A percentile compares a stretch with the other conserved stretches of the same genome.
Conservation (phyloP, 37 sponge, comb jelly and placozoan species). For the Diacarnus erythraeanus region DNA sequence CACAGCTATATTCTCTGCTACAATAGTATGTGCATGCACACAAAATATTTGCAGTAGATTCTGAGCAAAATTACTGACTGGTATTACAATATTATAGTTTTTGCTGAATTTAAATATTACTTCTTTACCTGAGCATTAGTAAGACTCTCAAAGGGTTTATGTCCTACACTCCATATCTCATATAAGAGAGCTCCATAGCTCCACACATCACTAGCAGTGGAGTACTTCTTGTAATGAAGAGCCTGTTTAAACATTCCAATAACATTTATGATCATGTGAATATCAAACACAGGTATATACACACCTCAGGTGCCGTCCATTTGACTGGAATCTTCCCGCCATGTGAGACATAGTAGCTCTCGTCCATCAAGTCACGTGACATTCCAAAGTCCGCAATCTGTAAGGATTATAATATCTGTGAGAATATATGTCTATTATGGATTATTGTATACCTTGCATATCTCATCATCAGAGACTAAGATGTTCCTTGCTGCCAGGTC, state of each 20-base stretch:
- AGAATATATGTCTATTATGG: not conserved
- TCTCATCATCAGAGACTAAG: conserved; percentile 11
- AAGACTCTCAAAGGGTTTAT: not conserved
- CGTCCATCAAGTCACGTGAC: not conserved
- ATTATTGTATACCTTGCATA: conserved; percentile 3
- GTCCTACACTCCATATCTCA: conserved; percentile 23
- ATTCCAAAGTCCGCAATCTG: not conserved
- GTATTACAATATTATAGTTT: not conserved
- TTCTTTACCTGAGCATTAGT: not conserved
- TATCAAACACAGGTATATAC: too few species aligned
- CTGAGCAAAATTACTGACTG: too few species aligned
- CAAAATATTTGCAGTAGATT: too few species aligned
- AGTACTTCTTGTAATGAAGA: not conserved
- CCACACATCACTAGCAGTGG: conserved; percentile 27
- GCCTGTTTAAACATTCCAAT: too few species aligned
- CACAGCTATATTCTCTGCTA: not conserved
- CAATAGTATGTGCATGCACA: too few species aligned
- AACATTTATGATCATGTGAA: too few species aligned
- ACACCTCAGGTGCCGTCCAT: not conserved
- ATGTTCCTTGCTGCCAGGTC: conserved; percentile 18
- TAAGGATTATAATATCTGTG: too few species aligned
- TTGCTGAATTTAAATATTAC: not conserved
- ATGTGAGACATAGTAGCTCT: not conserved
- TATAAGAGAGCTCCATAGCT: conserved; percentile 12
- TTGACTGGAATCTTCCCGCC: not conserved